These are phyloP conservation scores for Crossocerus cetratus DNA, from an alignment of 2,888 invertebrate species.

Conservation along the genomic window DNA sequence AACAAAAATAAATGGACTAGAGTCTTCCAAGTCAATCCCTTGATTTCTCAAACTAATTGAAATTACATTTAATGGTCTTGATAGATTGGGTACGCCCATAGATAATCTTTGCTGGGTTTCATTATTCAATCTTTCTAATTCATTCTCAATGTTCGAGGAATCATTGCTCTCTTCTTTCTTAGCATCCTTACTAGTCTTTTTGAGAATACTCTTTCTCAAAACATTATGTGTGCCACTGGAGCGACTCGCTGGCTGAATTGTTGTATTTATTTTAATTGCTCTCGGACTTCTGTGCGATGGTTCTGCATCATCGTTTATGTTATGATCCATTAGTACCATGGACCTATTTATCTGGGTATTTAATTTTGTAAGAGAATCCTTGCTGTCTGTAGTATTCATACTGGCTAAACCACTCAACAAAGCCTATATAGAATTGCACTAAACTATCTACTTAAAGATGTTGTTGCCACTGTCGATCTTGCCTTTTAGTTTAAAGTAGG, in stretches of 20 bases:
- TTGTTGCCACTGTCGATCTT: too few species aligned
- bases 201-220: conserved; percentile 52
- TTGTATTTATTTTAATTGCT: conserved; percentile 52
- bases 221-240: not conserved
- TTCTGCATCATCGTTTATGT: conserved; percentile 15
- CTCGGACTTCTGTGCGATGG: conserved; percentile 23
- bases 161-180: not conserved
- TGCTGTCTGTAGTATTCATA: conserved; percentile 37
- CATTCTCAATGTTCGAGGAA: not conserved
- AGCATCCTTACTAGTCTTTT: conserved; percentile 21
- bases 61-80: conserved; percentile 45
- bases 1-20: not conserved
- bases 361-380: conserved; percentile 58
- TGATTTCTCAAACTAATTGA: not conserved
- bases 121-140: not conserved
- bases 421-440: not conserved
- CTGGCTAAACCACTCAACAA: not conserved
- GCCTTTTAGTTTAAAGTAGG: too few species aligned
- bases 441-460: too few species aligned
- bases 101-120: not conserved
- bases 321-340: conserved; percentile 60
- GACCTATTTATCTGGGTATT: conserved; percentile 65
- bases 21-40: not conserved
- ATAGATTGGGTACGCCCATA: not conserved
- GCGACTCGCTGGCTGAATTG: conserved; percentile 13